Percentiles rank a stretch among this genome's conserved stretches.
These are phyloP conservation scores for Tenodera sinensis DNA, from an alignment of 2,888 invertebrate genomes.

Conservation along the genomic window DNA sequence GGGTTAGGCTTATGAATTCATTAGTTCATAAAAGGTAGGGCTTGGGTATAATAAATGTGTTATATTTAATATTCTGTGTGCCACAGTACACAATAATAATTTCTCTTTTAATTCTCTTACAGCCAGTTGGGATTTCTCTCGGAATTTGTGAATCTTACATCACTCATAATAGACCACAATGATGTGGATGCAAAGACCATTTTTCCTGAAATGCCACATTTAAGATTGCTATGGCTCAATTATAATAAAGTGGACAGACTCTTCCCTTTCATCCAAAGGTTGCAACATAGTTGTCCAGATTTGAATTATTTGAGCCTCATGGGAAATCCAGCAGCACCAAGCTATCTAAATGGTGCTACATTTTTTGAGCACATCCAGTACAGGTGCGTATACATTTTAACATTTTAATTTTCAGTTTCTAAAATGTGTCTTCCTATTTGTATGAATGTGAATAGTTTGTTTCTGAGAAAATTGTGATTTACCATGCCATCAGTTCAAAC, in stretches of 20 bases:
- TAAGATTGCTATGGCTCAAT: conserved; percentile 72
- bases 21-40: no score
- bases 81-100: not conserved
- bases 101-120: conserved; percentile 39
- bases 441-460: no score
- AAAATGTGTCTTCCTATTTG: no score
- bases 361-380: conserved; percentile 73
- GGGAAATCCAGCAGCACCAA: conserved; percentile 81
- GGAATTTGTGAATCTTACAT: conserved; percentile 68
- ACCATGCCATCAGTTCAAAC: no score
- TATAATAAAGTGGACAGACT: conserved; percentile 56
- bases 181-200: conserved; percentile 63
- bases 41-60: no score
- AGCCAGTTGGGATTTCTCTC: conserved; percentile 67
- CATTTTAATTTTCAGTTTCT: no score
- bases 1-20: no score
- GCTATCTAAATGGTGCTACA: conserved; percentile 69
- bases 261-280: conserved; percentile 68
- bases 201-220: conserved; percentile 66
- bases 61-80: no score
- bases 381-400: conserved; percentile 50
- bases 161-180: conserved; percentile 79
- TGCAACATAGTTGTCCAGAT: conserved; percentile 68
- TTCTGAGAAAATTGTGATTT: no score
- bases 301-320: conserved; percentile 74